Evolutionary conservation across 2,888 invertebrate species (phyloP).

Genomic region (Conchocele bisecta): DNA sequence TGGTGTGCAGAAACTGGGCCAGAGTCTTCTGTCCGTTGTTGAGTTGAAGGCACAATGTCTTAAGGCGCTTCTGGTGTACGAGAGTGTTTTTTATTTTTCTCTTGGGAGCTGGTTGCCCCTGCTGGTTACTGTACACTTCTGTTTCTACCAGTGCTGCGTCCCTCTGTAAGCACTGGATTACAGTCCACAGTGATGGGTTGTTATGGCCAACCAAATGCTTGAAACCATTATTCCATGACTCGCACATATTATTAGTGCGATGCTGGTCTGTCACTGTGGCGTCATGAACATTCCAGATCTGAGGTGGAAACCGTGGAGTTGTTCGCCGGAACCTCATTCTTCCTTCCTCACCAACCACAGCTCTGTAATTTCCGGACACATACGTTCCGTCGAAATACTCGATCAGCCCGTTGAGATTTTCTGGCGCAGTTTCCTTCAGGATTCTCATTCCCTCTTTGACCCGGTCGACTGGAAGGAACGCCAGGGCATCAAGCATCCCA

Average conservation of each 20-base stretch:
- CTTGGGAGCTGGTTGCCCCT: slow-evolving; percentile 13
- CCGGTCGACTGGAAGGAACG: slow-evolving; percentile 23
- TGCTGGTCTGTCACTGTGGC: slow-evolving; percentile 21
- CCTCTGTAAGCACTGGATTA: slow-evolving; percentile 11
- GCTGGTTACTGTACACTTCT: neutral
- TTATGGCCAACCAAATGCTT: slow-evolving; percentile 22
- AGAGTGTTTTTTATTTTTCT: neutral
- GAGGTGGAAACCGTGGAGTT: slow-evolving; percentile 13
- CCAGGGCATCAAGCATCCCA: slow-evolving; percentile 33
- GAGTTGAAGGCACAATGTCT: slow-evolving; percentile 7
- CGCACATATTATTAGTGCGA: slow-evolving; percentile 39
- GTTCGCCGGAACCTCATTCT: slow-evolving; percentile 17
- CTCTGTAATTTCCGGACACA: slow-evolving; percentile 10
- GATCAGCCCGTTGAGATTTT: neutral
- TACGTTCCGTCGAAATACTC: slow-evolving; percentile 32
- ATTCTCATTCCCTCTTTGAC: slow-evolving; percentile 20
- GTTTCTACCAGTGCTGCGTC: slow-evolving; percentile 33
- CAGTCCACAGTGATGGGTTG: slow-evolving; percentile 35
- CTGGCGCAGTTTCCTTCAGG: slow-evolving; percentile 4
- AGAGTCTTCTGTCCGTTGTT: slow-evolving; percentile 8
- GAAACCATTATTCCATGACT: slow-evolving; percentile 40
- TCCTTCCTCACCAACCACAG: slow-evolving; percentile 4
- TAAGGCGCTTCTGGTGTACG: slow-evolving; percentile 11
- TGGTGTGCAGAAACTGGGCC: neutral
- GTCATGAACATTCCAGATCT: slow-evolving; percentile 33